These are phyloP conservation scores for Chrysopa pallens DNA, from an alignment of 1,140 invertebrate genomes.

Conservation along the genomic window DNA sequence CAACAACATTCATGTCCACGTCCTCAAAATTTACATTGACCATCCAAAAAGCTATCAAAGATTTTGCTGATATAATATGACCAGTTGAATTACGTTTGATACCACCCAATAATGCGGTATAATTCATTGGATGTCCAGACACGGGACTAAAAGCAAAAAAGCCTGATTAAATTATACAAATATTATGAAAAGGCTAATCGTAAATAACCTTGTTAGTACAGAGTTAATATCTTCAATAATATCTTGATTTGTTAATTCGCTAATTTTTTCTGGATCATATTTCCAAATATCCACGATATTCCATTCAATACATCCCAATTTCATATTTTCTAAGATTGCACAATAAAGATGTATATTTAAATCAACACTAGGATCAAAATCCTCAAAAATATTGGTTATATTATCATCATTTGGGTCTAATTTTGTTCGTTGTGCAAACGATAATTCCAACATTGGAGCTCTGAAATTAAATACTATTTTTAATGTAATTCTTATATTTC, in stretches of 20 bases:
- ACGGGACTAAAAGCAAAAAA: constrained; percentile 29
- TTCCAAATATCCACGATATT: constrained; percentile 56
- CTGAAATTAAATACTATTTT: constrained; percentile 1
- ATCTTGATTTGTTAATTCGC: constrained; percentile 33
- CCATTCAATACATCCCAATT: constrained; percentile 35
- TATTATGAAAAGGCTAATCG: not conserved
- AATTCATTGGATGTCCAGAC: constrained; percentile 44
- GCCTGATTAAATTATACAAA: not conserved
- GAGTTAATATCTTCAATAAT: constrained; percentile 41
- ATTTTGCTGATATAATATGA: constrained; percentile 39
- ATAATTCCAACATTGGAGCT: constrained; percentile 1
- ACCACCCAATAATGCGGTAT: constrained; percentile 40
- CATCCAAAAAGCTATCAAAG: constrained; percentile 41
- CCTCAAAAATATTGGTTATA: constrained; percentile 14
- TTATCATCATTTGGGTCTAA: constrained; percentile 9
- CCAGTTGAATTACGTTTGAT: constrained; percentile 34
- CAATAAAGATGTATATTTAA: constrained; percentile 34
- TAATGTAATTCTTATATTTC: too few relatives aligned
- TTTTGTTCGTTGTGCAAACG: not conserved
- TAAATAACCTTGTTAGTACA: constrained; percentile 22
- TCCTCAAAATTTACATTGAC: constrained; percentile 44
- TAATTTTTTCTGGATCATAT: constrained; percentile 32
- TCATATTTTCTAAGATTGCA: constrained; percentile 31
- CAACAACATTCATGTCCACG: constrained; percentile 39
- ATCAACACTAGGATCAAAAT: constrained; percentile 32